Evolutionary conservation across 2,888 invertebrate genomes (phyloP), one percentile per base, ranked within the genome.

Genomic region (Drosophila subsilvestris): DNA sequence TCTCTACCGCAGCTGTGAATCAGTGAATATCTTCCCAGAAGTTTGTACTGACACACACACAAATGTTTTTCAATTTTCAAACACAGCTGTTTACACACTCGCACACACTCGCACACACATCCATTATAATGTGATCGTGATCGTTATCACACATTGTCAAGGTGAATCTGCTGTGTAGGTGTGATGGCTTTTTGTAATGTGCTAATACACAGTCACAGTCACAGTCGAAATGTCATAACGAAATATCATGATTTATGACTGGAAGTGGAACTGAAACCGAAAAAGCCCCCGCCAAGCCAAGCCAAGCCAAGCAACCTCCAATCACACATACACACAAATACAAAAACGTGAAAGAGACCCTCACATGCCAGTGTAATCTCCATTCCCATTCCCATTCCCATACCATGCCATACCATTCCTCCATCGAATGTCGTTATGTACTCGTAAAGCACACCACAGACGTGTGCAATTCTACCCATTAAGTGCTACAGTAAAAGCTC

Each of bases 111-210:
- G 10, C 10, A 32, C 12, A 12, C 25, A 27, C 27, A 27, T 27
- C 27, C 27, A 12, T 22, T 43, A 37, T 50, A 14, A 47, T 20
- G 51, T 37, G 37, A 37, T 53, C 43, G 47, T 27, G 32, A 50
- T 50, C 27, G 53, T 57, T 71, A 62, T 67, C 55, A 43, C 37
- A 62, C 76, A 76, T 63, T 78, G 77, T 78, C 77, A 77, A 77
- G 76, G 76, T 77, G 76, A 77, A 75, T 78, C 72, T 63, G 59
- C 43, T 47, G 56, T 76, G 74, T 75, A 70, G 32, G 37, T 53
- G 51, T 53, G 14, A 20, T 51, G 20, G 29, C 32, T 51, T 7
- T 27, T 4, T 32, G 32, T 51, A 51, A 49, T 25, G 25, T 37
- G 37, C 37, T 37, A 37, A 32, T 12, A 32, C 27, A 8, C 32